These are phyloP conservation scores for Chrysolina haemoptera DNA, from an alignment of 2,888 invertebrate species.

Conservation along the genomic window DNA sequence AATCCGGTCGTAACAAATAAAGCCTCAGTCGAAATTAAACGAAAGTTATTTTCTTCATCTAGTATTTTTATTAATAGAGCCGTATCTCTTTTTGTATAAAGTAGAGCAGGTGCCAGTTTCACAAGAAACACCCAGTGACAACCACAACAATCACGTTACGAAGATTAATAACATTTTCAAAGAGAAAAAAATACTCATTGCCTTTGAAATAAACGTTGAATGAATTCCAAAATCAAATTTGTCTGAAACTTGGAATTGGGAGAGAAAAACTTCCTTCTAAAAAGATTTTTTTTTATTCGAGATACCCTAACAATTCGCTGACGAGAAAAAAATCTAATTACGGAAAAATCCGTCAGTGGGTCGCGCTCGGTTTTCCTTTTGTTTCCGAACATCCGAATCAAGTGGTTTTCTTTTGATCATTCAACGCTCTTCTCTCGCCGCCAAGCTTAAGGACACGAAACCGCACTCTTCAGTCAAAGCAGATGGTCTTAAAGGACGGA, in stretches of 20 bases:
- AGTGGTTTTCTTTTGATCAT: slow-evolving; percentile 43
- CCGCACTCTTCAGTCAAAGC: slow-evolving; percentile 37
- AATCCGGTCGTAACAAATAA: too few relatives aligned
- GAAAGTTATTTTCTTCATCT: too few relatives aligned
- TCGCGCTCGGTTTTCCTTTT: slow-evolving; percentile 33
- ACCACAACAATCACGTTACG: too few relatives aligned
- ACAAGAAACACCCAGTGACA: too few relatives aligned
- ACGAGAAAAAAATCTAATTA: slow-evolving; percentile 44
- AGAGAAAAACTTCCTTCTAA: background rate
- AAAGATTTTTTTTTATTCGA: background rate
- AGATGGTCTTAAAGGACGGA: slow-evolving; percentile 39
- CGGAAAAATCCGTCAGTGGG: slow-evolving; percentile 28
- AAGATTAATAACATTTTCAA: too few relatives aligned
- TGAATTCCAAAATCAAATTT: background rate
- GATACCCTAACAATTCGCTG: slow-evolving; percentile 30
- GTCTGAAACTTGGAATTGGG: background rate
- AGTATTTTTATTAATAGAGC: too few relatives aligned
- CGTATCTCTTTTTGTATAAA: too few relatives aligned
- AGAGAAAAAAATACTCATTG: background rate
- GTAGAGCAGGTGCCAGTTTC: too few relatives aligned
- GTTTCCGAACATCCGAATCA: slow-evolving; percentile 35
- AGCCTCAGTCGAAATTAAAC: too few relatives aligned
- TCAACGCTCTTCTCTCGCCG: slow-evolving; percentile 27
- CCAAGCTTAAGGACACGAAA: slow-evolving; percentile 37
- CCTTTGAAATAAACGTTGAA: background rate